Evolutionary conservation across 1,140 invertebrate genomes (phyloP).

Genomic region (Zophobas atratus): DNA sequence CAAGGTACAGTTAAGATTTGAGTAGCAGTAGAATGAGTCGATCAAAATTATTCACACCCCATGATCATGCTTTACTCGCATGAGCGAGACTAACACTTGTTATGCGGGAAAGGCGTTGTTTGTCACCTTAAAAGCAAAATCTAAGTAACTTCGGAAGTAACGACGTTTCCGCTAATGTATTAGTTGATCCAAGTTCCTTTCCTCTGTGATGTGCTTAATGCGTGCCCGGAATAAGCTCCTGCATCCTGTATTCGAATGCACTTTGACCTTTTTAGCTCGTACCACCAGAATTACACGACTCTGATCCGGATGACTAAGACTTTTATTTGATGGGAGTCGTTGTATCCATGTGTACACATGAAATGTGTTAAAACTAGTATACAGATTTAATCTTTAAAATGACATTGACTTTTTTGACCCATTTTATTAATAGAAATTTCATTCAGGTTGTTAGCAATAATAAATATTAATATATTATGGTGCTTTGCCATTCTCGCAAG

Average conservation of each 20-base stretch:
- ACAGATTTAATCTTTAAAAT: conserved; percentile 40
- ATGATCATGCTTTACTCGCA: conserved; percentile 2
- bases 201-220: not conserved
- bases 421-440: conserved; percentile 43
- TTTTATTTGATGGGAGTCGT: not conserved
- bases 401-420: conserved; percentile 42
- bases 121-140: no score
- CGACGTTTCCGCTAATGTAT: no score
- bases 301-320: no score
- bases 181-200: not conserved
- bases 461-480: conserved; percentile 21
- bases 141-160: not conserved
- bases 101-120: no score
- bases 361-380: conserved; percentile 20
- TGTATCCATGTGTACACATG: not conserved
- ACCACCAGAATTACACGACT: not conserved
- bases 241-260: conserved; percentile 37
- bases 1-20: no score
- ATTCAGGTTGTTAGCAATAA: conserved; percentile 27
- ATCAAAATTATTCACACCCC: conserved; percentile 19
- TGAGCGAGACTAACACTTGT: no score
- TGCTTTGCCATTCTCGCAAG: conserved; percentile 10
- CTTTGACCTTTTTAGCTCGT: conserved; percentile 41
- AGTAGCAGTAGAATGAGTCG: no score
- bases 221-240: conserved; percentile 16